Evolutionary conservation across 2,113 vertebrate genomes (phyloP), one percentile per base, ranked within the genome.

Genomic region (Trinectes maculatus): DNA sequence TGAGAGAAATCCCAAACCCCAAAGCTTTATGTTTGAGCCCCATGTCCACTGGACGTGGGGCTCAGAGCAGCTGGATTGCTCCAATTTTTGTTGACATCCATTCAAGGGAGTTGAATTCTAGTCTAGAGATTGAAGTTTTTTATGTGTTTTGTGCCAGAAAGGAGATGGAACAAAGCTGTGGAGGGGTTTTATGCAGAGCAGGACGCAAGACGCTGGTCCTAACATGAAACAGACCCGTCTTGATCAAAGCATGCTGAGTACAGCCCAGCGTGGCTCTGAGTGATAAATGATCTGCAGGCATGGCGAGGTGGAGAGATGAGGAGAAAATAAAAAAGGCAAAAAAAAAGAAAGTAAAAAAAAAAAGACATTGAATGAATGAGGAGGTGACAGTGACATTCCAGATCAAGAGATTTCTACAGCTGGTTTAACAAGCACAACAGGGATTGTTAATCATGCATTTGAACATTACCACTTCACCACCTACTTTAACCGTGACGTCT

Each of bases 141-240:
- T n/a, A n/a, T n/a, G n/a, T n/a, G n/a, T n/a, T n/a, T n/a, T n/a
- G n/a, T 59, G 33, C n/a, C 40, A 56, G 56, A 61, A 34, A 67
- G 44, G 52, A 76, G 40, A 58, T 39, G 43, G 46, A 25, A 74
- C 28, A 40, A 77, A 76, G 62, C 31, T 52, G 67, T 52, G n/a
- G 25, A 69, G 36, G 31, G 16, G 31, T 33, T 26, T 28, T 29
- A 21, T 70, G 37, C 60, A 31, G 58, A 73, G 40, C 52, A 60
- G 53, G 40, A 84, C n/a, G n/a, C n/a, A n/a, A 56, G 51, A 46
- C 43, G 28, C 57, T 33, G 63, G 34, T 47, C 65, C 21, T 81
- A 87, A 89, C 87, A 74, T 48, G 72, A 89, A 87, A 70, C 91
- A 89, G 89, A 84, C 24, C 52, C 4, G 3, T 61, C 21, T 31